Conservation (phyloP, 2,113 vertebrate species). For the Halcyon malimbica region DNA sequence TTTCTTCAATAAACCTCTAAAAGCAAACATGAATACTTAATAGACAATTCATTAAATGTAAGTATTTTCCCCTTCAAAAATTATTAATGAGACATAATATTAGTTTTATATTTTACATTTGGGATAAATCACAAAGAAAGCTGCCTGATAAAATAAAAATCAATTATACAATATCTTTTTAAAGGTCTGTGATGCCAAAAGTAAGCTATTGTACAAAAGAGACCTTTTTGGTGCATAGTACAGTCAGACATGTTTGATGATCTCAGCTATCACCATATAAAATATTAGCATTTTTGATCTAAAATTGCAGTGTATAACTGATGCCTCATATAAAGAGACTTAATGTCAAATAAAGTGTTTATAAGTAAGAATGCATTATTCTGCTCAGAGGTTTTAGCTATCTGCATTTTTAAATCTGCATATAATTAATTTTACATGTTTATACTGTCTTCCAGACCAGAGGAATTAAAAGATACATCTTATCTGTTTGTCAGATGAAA, state of each 20-base stretch:
- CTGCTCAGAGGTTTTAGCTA: not conserved
- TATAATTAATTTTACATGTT: not conserved
- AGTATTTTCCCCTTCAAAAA: conserved; percentile 14
- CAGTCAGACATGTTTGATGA: not conserved
- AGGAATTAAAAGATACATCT: not conserved
- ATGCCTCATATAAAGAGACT: not conserved
- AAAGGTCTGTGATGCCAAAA: not conserved
- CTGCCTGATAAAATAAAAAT: not conserved
- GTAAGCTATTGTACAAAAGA: not conserved
- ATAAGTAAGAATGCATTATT: not conserved
- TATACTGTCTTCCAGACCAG: not conserved
- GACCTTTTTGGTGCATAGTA: not conserved
- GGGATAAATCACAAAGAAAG: not conserved
- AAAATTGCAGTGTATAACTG: not conserved
- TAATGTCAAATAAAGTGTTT: not conserved
- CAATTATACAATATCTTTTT: not conserved
- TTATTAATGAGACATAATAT: not conserved
- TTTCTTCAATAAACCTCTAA: conserved; percentile 9
- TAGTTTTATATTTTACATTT: not conserved
- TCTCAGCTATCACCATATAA: not conserved
- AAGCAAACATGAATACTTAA: conserved; percentile 32
- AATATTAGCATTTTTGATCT: not conserved
- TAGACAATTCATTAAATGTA: not conserved
- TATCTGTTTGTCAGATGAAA: not conserved
- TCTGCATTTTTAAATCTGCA: not conserved